Evolutionary conservation across 2,888 invertebrate species (phyloP).

Genomic region (Oscheius sp.): DNA sequence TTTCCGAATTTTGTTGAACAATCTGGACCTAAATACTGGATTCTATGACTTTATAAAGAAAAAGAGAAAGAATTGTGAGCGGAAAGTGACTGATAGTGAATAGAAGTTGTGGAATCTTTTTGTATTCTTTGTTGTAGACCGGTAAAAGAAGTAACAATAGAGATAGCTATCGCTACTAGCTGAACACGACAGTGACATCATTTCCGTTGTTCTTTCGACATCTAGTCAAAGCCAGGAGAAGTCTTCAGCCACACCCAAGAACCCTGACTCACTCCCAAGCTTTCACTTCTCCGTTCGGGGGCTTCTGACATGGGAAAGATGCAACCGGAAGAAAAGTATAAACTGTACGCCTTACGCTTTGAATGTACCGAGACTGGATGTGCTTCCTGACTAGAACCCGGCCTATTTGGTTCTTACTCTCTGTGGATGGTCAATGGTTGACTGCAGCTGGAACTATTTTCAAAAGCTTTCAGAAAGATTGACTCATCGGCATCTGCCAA

Average conservation of each 20-base stretch:
- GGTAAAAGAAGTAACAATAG: background rate
- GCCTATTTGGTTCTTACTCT: background rate
- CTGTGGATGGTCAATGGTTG: conserved; percentile 9
- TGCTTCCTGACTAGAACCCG: conserved; percentile 6
- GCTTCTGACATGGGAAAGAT: conserved; percentile 6
- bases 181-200: conserved; percentile 12
- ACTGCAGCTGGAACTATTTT: background rate
- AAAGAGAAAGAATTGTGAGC: too few species aligned
- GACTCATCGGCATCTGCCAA: conserved; percentile 15
- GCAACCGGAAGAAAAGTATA: conserved; percentile 21
- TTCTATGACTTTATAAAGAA: too few species aligned
- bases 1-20: too few species aligned
- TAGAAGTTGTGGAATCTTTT: too few species aligned
- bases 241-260: conserved; percentile 15
- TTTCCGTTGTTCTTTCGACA: conserved; percentile 18
- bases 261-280: conserved; percentile 18
- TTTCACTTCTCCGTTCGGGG: conserved; percentile 19
- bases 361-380: conserved; percentile 4
- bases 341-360: conserved; percentile 18
- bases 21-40: too few species aligned
- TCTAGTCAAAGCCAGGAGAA: conserved; percentile 1
- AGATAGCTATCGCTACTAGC: too few species aligned
- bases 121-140: background rate
- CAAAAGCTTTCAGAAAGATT: conserved; percentile 16
- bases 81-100: too few species aligned